Percentiles rank a stretch among this genome's conserved stretches.
Conservation (phyloP, 2,888 invertebrate species). For the Amaurobius ferox region DNA sequence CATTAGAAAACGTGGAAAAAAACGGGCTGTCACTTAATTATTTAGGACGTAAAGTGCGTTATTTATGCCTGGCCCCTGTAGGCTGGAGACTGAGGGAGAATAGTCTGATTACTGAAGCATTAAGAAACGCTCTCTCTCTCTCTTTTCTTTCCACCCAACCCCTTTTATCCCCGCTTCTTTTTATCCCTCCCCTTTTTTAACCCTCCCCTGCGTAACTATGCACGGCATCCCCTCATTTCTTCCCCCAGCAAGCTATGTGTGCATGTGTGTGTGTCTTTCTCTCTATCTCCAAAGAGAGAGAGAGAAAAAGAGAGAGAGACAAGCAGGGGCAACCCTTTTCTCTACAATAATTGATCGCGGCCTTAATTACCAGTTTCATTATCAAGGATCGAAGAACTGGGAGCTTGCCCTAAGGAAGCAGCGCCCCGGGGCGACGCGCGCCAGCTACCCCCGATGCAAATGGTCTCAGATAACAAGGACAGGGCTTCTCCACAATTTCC, state of each 20-base stretch:
- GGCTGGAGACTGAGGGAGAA: slow-evolving; percentile 67
- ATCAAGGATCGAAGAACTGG: slow-evolving; percentile 73
- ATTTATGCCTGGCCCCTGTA: slow-evolving; percentile 72
- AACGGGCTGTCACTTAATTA: slow-evolving; percentile 72
- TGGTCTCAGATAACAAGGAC: slow-evolving; percentile 69
- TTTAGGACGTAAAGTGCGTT: slow-evolving; percentile 73
- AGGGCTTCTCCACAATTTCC: slow-evolving; percentile 67
- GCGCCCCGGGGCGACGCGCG: slow-evolving; percentile 48
- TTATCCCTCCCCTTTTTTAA: slow-evolving; percentile 70
- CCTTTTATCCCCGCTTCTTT: slow-evolving; percentile 67
- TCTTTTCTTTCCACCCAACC: slow-evolving; percentile 45
- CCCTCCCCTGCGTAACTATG: slow-evolving; percentile 67
- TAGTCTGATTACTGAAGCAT: slow-evolving; percentile 73
- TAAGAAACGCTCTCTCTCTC: slow-evolving; percentile 71
- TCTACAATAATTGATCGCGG: slow-evolving; percentile 72
- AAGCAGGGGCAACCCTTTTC: slow-evolving; percentile 73
- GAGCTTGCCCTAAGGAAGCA: slow-evolving; percentile 68
- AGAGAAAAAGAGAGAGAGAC: slow-evolving; percentile 62
- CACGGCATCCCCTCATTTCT: slow-evolving; percentile 38
- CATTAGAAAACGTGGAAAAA: slow-evolving; percentile 66
- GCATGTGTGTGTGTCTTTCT: slow-evolving; percentile 58
- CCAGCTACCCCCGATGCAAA: slow-evolving; percentile 64
- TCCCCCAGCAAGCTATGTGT: slow-evolving; percentile 19
- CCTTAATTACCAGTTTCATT: slow-evolving; percentile 74
- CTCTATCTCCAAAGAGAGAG: slow-evolving; percentile 1